Percentiles rank a stretch among this genome's conserved stretches.
phyloP scores from a whole-genome alignment of 2,888 invertebrate species.

The Aphidoletes aphidimyza region DNA sequence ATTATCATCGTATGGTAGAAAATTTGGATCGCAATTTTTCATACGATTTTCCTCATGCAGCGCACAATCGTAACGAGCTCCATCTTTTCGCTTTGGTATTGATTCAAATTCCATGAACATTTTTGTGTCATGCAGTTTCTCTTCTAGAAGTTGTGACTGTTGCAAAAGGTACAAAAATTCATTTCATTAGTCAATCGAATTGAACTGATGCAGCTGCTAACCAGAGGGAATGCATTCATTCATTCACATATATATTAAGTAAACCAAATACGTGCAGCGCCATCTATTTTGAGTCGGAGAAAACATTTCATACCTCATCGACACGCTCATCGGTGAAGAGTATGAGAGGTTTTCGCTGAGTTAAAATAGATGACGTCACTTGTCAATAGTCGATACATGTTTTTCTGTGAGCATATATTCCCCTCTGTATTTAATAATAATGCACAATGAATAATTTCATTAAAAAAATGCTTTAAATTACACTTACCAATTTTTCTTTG shows the following conservation, averaged over 20 bases:
- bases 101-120: slow-evolving; percentile 87
- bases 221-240: background rate
- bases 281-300: no score
- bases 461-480: no score
- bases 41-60: slow-evolving; percentile 75
- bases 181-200: background rate
- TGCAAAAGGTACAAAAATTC: background rate
- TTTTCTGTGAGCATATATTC: no score
- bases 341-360: no score
- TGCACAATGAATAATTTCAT: slow-evolving; percentile 57
- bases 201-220: slow-evolving; percentile 53
- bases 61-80: slow-evolving; percentile 78
- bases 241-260: no score
- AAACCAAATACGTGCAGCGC: no score
- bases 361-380: no score
- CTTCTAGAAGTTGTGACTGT: slow-evolving; percentile 74
- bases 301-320: no score
- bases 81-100: slow-evolving; percentile 79
- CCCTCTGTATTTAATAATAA: no score
- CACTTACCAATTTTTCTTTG: slow-evolving; percentile 84
- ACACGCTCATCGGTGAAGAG: no score
- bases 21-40: slow-evolving; percentile 69
- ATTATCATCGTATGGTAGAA: slow-evolving; percentile 92
- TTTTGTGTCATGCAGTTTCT: slow-evolving; percentile 78
- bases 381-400: no score